Base-by-base conservation (phyloP, 2,113 vertebrate species). In the Abramis brama region DNA sequence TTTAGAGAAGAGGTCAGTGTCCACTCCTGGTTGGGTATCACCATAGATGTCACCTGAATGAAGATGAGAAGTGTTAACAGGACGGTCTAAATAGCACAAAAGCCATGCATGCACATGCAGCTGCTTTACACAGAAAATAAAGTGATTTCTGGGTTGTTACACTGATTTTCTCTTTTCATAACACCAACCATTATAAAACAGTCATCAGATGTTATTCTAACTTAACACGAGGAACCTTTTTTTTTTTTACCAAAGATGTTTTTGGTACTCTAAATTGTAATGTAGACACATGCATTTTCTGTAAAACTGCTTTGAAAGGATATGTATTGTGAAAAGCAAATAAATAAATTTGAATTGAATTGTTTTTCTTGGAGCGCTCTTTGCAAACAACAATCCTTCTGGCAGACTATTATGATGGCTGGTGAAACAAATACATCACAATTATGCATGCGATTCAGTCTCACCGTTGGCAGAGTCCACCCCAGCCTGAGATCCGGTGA, bases 401-500 rank as follows among this genome's bases (percentile, higher is more conserved):
- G 1, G 9, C 59, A 62, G 59, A 62, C 59, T 25, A 36, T 71
- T 23, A 4, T 71, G 12, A 4, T 71, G n/a, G 74, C n/a, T 33
- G 17, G 7, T 55, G 8, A 77, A 50, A 19, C 21, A 77, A 19
- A 55, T 55, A 23, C 19, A 71, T 15, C 36, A 2, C 68, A 39
- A 15, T 30, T 21, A 33, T 3, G 33, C 30, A 68, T 27, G n/a
- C 1, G 11, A n/a, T 76, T 47, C n/a, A 76, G 33, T 89, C 93
- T 92, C 94, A 98, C 97, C 94, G 52, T 91, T 96, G 88, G 94
- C 87, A 33, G 95, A 90, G 64, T 98, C 97, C 0, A 95, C 89
- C 36, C 95, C 94, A 25, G 92, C 94, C 92, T 97, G 97, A 77
- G 95, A 96, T 79, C 96, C 97, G 0, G 96, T 97, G 89, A 99